phyloP scores from a whole-genome alignment of 2,113 vertebrate species.

The Jacana jacana region DNA sequence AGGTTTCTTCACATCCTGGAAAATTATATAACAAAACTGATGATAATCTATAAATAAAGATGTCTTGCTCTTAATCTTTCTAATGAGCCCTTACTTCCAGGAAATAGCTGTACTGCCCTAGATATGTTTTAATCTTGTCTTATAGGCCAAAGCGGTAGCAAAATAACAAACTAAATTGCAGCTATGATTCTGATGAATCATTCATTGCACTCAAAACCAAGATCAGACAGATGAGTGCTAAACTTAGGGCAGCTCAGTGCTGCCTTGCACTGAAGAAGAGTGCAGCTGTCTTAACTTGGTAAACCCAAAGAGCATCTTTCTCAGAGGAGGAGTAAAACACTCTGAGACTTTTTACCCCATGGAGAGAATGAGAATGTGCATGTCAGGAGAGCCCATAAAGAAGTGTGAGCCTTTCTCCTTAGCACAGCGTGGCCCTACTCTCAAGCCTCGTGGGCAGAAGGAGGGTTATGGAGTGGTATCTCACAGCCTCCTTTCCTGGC shows the following conservation, averaged over 20 bases:
- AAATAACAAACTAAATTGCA: background rate
- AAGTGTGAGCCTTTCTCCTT: background rate
- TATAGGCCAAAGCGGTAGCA: background rate
- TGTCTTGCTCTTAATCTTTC: background rate
- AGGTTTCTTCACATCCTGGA: background rate
- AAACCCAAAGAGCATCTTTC: background rate
- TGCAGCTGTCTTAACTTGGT: background rate
- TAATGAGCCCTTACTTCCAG: background rate
- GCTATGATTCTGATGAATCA: background rate
- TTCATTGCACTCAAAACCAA: background rate
- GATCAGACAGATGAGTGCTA: background rate
- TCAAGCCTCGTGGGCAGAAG: background rate
- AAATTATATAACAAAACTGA: background rate
- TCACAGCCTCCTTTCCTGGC: background rate
- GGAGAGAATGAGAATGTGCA: accelerated
- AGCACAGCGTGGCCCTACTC: background rate
- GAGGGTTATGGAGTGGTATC: background rate
- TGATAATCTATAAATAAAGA: background rate
- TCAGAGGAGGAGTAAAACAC: background rate
- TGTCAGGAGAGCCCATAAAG: background rate
- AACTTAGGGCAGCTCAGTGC: background rate
- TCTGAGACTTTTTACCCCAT: background rate
- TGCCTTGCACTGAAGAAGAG: background rate
- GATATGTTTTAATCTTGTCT: background rate
- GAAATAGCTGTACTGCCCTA: background rate